phyloP scores from a whole-genome alignment of 2,888 invertebrate species.

The Campaea margaritaria region DNA sequence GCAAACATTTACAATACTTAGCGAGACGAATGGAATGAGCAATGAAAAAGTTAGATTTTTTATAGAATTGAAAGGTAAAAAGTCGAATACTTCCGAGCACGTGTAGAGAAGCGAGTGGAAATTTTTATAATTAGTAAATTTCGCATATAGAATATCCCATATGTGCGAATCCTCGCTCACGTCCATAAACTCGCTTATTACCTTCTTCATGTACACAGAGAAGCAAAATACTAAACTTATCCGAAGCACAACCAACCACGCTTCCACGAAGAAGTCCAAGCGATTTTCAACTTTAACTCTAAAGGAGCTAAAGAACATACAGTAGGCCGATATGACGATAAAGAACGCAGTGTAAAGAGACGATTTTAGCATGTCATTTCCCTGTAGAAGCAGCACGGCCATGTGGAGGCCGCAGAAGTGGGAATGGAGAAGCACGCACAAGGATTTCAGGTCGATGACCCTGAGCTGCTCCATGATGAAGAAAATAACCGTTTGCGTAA shows the following conservation, averaged over 20 bases:
- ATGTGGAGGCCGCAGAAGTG: slow-evolving; percentile 76
- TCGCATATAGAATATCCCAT: slow-evolving; percentile 89
- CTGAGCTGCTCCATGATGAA: slow-evolving; percentile 88
- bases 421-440: slow-evolving; percentile 70
- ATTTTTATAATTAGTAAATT: slow-evolving; percentile 87
- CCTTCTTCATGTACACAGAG: slow-evolving; percentile 73
- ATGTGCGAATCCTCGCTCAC: slow-evolving; percentile 87
- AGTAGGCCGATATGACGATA: slow-evolving; percentile 65
- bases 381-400: slow-evolving; percentile 71
- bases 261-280: slow-evolving; percentile 61
- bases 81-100: slow-evolving; percentile 91
- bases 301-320: slow-evolving; percentile 66
- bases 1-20: slow-evolving; percentile 70
- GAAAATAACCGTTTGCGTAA: slow-evolving; percentile 90
- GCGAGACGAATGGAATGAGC: slow-evolving; percentile 84
- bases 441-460: slow-evolving; percentile 74
- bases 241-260: slow-evolving; percentile 61
- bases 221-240: slow-evolving; percentile 49
- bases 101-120: slow-evolving; percentile 93
- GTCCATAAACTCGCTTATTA: slow-evolving; percentile 65
- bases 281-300: slow-evolving; percentile 64
- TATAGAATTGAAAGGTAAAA: slow-evolving; percentile 85
- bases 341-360: slow-evolving; percentile 81
- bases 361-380: slow-evolving; percentile 78
- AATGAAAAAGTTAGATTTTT: slow-evolving; percentile 81